Conservation (phyloP, 2,888 invertebrate species). For the Papilio demoleus region DNA sequence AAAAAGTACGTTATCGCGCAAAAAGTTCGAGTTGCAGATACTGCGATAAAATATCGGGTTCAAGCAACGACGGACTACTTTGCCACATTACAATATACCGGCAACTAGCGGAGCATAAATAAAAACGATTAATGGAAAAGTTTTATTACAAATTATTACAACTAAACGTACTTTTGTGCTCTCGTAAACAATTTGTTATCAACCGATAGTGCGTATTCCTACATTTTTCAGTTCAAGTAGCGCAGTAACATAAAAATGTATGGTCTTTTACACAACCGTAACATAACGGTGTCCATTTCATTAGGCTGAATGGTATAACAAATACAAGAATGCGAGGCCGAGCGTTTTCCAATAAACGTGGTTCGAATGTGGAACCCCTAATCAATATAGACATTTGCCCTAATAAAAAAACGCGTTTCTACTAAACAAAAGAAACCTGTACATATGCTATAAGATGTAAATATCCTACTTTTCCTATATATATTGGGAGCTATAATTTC, state of each 20-base stretch:
- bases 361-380: slow-evolving; percentile 1
- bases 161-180: neutral
- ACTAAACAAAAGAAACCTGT: neutral
- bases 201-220: neutral
- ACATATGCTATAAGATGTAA: neutral
- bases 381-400: neutral
- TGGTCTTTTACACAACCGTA: slow-evolving; percentile 7
- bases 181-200: slow-evolving; percentile 5
- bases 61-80: too few species aligned
- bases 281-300: slow-evolving; percentile 26
- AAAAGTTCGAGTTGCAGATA: too few species aligned
- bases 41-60: too few species aligned
- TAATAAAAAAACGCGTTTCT: neutral
- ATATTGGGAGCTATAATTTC: too few species aligned
- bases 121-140: too few species aligned
- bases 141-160: too few species aligned
- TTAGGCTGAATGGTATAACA: slow-evolving; percentile 31
- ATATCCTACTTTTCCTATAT: neutral
- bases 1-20: too few species aligned
- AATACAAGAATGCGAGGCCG: slow-evolving; percentile 23
- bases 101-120: too few species aligned
- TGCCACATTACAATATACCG: too few species aligned
- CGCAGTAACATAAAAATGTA: slow-evolving; percentile 14
- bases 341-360: slow-evolving; percentile 20
- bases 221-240: slow-evolving; percentile 20